phyloP scores from a whole-genome alignment of 2,888 invertebrate species.

The Ophonus ardosiacus region DNA sequence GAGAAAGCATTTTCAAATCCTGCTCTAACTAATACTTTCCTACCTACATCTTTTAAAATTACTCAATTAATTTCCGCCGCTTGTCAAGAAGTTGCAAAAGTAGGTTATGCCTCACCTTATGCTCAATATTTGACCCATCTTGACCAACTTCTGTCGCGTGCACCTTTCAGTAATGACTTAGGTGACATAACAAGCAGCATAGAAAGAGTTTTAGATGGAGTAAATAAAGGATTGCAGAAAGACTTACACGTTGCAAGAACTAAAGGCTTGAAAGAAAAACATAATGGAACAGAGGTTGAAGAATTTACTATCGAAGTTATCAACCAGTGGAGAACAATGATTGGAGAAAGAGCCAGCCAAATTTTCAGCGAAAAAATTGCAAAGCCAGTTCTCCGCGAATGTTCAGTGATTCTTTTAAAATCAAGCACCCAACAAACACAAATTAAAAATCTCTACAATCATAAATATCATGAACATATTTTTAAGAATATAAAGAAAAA shows the following conservation, averaged over 20 bases:
- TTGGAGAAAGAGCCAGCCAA: slow-evolving; percentile 53
- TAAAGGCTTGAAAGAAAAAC: background rate
- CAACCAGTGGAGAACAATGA: slow-evolving; percentile 52
- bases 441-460: slow-evolving; percentile 9
- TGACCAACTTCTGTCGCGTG: background rate
- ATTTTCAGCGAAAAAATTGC: slow-evolving; percentile 60
- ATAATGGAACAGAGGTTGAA: background rate
- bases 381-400: slow-evolving; percentile 59
- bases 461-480: slow-evolving; percentile 30
- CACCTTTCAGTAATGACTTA: background rate
- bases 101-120: background rate
- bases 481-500: slow-evolving; percentile 47
- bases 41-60: background rate
- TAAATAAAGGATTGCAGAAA: slow-evolving; percentile 46
- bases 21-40: background rate
- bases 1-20: slow-evolving; percentile 55
- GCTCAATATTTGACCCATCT: background rate
- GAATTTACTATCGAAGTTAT: slow-evolving; percentile 56
- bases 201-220: slow-evolving; percentile 37
- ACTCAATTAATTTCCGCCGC: background rate
- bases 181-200: slow-evolving; percentile 48
- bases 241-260: slow-evolving; percentile 22
- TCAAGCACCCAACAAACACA: slow-evolving; percentile 19
- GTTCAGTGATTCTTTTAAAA: slow-evolving; percentile 43
- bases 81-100: background rate